phyloP scores from a whole-genome alignment of 2,888 invertebrate species.

The Branchellion lobata region DNA sequence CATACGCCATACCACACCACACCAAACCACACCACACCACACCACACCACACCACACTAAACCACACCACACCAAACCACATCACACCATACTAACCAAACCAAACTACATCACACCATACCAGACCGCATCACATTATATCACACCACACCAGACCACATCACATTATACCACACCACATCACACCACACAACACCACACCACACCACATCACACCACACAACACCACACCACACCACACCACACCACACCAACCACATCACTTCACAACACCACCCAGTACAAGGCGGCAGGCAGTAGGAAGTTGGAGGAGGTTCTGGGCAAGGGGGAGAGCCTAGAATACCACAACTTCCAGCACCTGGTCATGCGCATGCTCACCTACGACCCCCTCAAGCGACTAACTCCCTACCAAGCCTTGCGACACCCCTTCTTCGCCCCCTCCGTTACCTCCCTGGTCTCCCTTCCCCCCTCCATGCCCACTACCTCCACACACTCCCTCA shows the following conservation, averaged over 20 bases:
- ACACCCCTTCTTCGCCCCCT: conserved; percentile 16
- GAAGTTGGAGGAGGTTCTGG: not conserved
- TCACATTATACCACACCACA: too few species aligned
- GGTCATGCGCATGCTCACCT: conserved; percentile 20
- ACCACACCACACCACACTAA: too few species aligned
- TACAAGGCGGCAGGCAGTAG: conserved; percentile 13
- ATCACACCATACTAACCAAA: too few species aligned
- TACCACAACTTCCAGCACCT: conserved; percentile 21
- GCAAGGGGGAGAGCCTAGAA: not conserved
- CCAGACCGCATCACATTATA: too few species aligned
- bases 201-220: too few species aligned
- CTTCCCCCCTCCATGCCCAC: not conserved
- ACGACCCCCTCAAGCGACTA: conserved; percentile 9
- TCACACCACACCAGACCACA: too few species aligned
- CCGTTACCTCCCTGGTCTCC: not conserved
- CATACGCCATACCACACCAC: too few species aligned
- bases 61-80: too few species aligned
- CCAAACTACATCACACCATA: too few species aligned
- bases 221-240: not conserved
- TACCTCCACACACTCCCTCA: not conserved
- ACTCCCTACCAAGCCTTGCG: conserved; percentile 2
- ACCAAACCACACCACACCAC: too few species aligned
- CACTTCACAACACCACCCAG: not conserved
- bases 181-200: too few species aligned
- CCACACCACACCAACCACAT: not conserved